phyloP scores from a whole-genome alignment of 1,140 invertebrate species.

The Anagrus nilaparvatae region DNA sequence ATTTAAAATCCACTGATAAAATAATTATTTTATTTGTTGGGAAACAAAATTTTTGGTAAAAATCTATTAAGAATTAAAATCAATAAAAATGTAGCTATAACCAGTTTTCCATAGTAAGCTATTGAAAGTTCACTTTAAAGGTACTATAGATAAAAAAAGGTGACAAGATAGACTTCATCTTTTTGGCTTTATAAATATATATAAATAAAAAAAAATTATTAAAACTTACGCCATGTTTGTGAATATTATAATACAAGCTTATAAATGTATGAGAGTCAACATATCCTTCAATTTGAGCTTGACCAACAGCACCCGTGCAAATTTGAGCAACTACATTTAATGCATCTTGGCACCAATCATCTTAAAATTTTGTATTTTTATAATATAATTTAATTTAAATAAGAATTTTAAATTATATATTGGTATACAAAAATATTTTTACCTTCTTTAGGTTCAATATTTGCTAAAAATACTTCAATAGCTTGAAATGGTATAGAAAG shows the following conservation, averaged over 20 bases:
- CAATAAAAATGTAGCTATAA: too few relatives aligned
- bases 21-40: too few relatives aligned
- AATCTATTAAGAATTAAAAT: too few relatives aligned
- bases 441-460: slow-evolving; percentile 74
- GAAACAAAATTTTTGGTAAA: too few relatives aligned
- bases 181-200: too few relatives aligned
- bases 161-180: too few relatives aligned
- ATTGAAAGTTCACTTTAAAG: too few relatives aligned
- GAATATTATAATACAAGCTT: slow-evolving; percentile 33
- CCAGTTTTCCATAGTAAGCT: too few relatives aligned
- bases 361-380: slow-evolving; percentile 16
- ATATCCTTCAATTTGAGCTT: slow-evolving; percentile 78
- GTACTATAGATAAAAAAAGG: too few relatives aligned
- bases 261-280: slow-evolving; percentile 43
- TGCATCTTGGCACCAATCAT: slow-evolving; percentile 64
- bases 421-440: slow-evolving; percentile 28
- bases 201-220: slow-evolving; percentile 2
- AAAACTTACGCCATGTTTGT: slow-evolving; percentile 32
- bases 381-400: slow-evolving; percentile 6
- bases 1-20: too few relatives aligned
- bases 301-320: slow-evolving; percentile 66
- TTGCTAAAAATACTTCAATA: slow-evolving; percentile 83
- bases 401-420: slow-evolving; percentile 14
- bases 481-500: slow-evolving; percentile 92
- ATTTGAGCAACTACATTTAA: slow-evolving; percentile 63